Conservation (phyloP, 2,113 vertebrate species). For the Calonectris borealis region DNA sequence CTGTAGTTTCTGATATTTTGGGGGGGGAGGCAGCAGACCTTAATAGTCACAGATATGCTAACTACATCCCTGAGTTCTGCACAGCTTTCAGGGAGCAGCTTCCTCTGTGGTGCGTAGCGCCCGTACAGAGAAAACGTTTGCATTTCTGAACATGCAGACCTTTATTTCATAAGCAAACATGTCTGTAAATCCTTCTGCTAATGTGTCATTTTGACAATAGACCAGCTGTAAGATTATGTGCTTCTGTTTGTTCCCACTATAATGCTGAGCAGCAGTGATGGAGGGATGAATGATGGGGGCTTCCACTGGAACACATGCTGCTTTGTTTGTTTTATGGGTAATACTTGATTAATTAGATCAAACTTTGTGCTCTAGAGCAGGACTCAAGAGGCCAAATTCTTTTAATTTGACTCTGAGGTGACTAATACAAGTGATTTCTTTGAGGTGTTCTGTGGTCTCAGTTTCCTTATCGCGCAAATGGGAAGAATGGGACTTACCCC, state of each 20-base stretch:
- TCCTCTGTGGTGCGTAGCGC: not conserved
- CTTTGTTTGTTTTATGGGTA: conserved; percentile 18
- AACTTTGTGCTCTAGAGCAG: not conserved
- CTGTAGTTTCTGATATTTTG: not conserved
- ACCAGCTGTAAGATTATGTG: conserved; percentile 24
- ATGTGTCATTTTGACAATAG: not conserved
- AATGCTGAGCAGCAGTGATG: conserved; percentile 13
- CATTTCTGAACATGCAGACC: conserved; percentile 7
- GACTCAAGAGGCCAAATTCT: not conserved
- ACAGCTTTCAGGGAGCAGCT: not conserved
- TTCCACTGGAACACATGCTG: not conserved
- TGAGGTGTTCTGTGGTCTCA: not conserved
- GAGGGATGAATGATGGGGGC: not conserved
- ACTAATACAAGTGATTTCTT: not conserved
- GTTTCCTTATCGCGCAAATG: not conserved
- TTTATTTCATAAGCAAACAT: not conserved
- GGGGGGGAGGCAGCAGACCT: not conserved
- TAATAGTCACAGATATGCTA: not conserved
- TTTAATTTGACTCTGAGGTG: not conserved
- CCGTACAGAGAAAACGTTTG: not conserved
- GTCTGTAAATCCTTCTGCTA: conserved; percentile 14
- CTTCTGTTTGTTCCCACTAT: conserved; percentile 1
- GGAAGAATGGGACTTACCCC: not conserved
- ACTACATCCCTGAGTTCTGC: not conserved
- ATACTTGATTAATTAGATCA: conserved; percentile 20